phyloP scores from a whole-genome alignment of 2,797 vertebrate species.

The Holocentrus rufus region DNA sequence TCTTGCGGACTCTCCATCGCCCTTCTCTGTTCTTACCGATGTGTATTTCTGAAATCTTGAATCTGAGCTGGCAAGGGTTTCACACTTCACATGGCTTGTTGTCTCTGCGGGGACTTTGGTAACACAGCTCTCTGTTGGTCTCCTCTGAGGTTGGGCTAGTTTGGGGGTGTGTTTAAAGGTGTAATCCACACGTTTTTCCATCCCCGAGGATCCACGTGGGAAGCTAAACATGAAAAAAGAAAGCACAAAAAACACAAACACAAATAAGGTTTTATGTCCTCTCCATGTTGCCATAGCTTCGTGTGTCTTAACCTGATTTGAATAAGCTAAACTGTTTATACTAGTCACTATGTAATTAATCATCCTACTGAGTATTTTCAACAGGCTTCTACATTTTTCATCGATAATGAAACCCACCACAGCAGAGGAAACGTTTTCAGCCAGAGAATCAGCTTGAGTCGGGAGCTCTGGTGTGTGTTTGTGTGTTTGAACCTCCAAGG shows the following conservation, averaged over 20 bases:
- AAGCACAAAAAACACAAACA: slow-evolving; percentile 42
- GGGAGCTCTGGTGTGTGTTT: background rate
- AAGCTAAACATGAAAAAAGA: slow-evolving; percentile 46
- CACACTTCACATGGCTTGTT: slow-evolving; percentile 79
- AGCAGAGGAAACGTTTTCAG: background rate
- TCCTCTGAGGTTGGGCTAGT: slow-evolving; percentile 66
- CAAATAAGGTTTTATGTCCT: slow-evolving; percentile 46
- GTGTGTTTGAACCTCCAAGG: slow-evolving; percentile 30
- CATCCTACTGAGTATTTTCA: background rate
- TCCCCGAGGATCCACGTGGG: slow-evolving; percentile 45
- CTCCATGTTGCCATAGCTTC: background rate
- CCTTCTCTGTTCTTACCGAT: slow-evolving; percentile 68
- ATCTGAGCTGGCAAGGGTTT: slow-evolving; percentile 71
- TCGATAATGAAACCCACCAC: background rate
- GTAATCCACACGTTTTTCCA: slow-evolving; percentile 69
- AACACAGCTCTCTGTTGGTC: slow-evolving; percentile 67
- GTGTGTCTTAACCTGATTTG: slow-evolving; percentile 18
- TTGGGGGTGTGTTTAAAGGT: slow-evolving; percentile 73
- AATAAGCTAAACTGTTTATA: slow-evolving; percentile 8
- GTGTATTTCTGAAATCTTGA: slow-evolving; percentile 68
- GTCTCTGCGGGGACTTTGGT: slow-evolving; percentile 76
- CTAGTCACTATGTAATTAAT: slow-evolving; percentile 1
- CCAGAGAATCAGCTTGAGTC: background rate
- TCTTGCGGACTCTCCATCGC: slow-evolving; percentile 50
- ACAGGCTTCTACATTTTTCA: background rate